Percentiles rank a stretch among this genome's conserved stretches.
Evolutionary conservation across 2,888 invertebrate species (phyloP).

Genomic region (Leucophora obtusa): DNA sequence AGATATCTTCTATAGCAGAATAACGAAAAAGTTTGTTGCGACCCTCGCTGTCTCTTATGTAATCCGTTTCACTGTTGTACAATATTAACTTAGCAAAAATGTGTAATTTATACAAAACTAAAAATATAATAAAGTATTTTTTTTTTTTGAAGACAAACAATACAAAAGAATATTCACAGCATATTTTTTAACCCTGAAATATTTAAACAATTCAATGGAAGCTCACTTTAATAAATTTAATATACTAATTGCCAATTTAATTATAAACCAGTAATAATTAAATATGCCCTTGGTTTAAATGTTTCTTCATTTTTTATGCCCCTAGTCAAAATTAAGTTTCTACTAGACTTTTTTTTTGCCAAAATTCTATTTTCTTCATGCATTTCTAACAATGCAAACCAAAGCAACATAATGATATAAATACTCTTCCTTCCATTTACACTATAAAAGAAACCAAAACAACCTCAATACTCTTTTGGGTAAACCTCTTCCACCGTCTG

Average conservation of each 20-base stretch:
- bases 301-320: background rate
- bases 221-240: background rate
- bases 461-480: constrained; percentile 29
- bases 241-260: constrained; percentile 15
- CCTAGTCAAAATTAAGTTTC: constrained; percentile 14
- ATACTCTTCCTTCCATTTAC: constrained; percentile 4
- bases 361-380: constrained; percentile 10
- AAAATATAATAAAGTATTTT: too few species aligned
- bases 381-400: constrained; percentile 2
- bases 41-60: too few species aligned
- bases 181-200: too few species aligned
- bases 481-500: constrained; percentile 1
- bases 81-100: background rate
- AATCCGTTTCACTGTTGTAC: too few species aligned
- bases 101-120: background rate
- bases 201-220: too few species aligned
- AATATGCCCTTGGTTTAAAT: constrained; percentile 21
- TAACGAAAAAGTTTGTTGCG: too few species aligned
- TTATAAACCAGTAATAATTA: constrained; percentile 18
- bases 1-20: too few species aligned
- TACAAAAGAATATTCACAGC: too few species aligned
- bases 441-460: constrained; percentile 5
- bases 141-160: too few species aligned
- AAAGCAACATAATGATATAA: constrained; percentile 15
- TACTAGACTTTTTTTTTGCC: constrained; percentile 1